Evolutionary conservation across 2,113 vertebrate species (phyloP), one percentile per base, ranked within the genome.

Genomic region (Notarius lentiginosus): DNA sequence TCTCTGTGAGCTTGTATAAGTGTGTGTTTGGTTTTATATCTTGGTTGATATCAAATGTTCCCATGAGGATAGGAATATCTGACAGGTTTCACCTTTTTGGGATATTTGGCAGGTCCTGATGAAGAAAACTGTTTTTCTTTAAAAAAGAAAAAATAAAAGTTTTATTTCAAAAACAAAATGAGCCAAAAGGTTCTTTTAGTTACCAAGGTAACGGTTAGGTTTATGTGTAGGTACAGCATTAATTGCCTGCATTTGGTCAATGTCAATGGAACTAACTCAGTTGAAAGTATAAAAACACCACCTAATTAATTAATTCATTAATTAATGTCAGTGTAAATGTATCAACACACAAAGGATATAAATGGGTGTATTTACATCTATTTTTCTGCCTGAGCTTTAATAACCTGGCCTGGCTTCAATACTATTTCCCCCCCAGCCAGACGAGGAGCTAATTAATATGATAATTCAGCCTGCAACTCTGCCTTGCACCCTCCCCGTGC

Each of bases 391-490:
- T 61, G 72, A 51, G 55, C 70, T 51, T n/a, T 18, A 80, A 61
- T 55, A 82, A 53, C 41, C 63, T 66, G 61, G 15, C 63, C 15
- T 61, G 56, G 47, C 27, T 66, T 56, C 79, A 82, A 75, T 53
- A 65, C 27, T 34, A 34, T 86, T 75, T 77, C 88, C 79, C 85
- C 41, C 79, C 24, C 68, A 68, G 73, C 66, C 47, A 83, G 73
- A 82, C 20, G 53, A 73, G 68, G 72, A 24, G 82, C 87, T 84
- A 89, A 89, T 89, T 89, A 89, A 86, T 88, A 86, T 89, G 88
- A 58, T 84, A 87, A 86, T 87, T 87, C 12, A 53, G 58, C 34
- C 34, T 4, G 58, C n/a, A 70, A 87, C 81, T 84, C 70, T 89
- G 87, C 87, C 82, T 85, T 89, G 88, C 88, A 91, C 83, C 87